Evolutionary conservation across 2,888 invertebrate species (phyloP).

Genomic region (Macroteleia sp.): DNA sequence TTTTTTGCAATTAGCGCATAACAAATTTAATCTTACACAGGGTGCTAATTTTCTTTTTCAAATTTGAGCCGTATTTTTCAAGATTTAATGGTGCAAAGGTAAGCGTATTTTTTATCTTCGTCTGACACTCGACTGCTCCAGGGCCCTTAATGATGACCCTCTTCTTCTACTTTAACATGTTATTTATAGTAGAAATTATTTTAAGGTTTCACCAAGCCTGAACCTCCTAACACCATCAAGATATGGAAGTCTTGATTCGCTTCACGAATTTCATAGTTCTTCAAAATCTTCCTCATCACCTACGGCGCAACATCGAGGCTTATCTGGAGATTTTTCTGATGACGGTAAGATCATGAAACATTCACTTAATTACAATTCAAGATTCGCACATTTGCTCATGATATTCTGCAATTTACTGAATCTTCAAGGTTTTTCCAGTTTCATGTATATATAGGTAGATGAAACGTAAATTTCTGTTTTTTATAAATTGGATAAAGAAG

Average conservation of each 20-base stretch:
- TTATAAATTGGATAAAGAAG: too few relatives aligned
- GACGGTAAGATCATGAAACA: conserved; percentile 81
- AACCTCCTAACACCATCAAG: conserved; percentile 76
- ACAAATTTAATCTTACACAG: too few relatives aligned
- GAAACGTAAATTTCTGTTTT: too few relatives aligned
- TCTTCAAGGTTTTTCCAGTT: conserved; percentile 26
- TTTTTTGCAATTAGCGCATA: too few relatives aligned
- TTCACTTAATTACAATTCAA: neutral
- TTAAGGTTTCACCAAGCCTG: conserved; percentile 72
- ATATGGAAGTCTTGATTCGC: conserved; percentile 86
- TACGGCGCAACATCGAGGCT: conserved; percentile 76
- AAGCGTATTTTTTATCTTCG: too few relatives aligned
- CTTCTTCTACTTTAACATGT: too few relatives aligned
- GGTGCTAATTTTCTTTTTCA: too few relatives aligned
- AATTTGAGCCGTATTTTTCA: too few relatives aligned
- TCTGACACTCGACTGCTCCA: too few relatives aligned
- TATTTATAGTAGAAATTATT: too few relatives aligned
- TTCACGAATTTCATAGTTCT: conserved; percentile 83
- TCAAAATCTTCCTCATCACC: conserved; percentile 77
- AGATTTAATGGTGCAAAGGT: too few relatives aligned
- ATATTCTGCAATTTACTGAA: conserved; percentile 43
- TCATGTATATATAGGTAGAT: conserved; percentile 24
- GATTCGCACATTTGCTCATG: conserved; percentile 44
- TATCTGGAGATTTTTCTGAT: conserved; percentile 82
- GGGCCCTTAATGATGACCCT: too few relatives aligned